These are phyloP conservation scores for Neoaliturus tenellus DNA, from an alignment of 2,888 invertebrate species.

Conservation along the genomic window DNA sequence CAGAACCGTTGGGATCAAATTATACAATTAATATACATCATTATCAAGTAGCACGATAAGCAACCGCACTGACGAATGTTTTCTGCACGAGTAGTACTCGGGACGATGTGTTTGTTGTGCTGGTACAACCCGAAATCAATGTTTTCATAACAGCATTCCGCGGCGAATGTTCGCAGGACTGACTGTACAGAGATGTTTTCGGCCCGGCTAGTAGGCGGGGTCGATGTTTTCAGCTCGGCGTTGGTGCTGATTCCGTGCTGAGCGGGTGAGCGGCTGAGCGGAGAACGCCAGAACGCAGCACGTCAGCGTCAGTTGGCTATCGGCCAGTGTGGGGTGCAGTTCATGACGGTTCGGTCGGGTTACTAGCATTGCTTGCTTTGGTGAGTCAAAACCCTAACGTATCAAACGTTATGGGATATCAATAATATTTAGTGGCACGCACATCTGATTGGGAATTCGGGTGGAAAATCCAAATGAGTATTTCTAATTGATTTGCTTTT, in stretches of 20 bases:
- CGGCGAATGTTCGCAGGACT: neutral
- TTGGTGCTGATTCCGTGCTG: neutral
- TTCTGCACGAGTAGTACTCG: neutral
- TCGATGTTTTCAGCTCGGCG: neutral
- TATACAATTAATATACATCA: too few species aligned
- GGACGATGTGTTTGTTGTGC: neutral
- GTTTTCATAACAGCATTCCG: conserved; percentile 19
- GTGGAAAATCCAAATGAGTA: too few species aligned
- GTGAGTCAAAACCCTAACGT: too few species aligned
- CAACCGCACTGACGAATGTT: neutral
- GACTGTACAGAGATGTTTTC: neutral
- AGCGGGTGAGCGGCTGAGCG: too few species aligned
- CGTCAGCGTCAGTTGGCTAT: neutral
- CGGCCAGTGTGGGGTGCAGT: neutral
- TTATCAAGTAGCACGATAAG: too few species aligned
- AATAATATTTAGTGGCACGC: too few species aligned
- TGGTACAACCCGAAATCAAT: conserved; percentile 31
- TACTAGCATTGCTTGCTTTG: conserved; percentile 1
- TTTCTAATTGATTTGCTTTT: too few species aligned
- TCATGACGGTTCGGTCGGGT: neutral
- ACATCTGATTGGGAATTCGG: too few species aligned
- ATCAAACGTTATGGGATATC: too few species aligned
- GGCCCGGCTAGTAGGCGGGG: neutral
- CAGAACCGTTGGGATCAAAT: too few species aligned
- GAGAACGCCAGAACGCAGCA: too few species aligned